Percentiles rank a stretch among this genome's conserved stretches.
Evolutionary conservation across 1,140 invertebrate genomes (phyloP).

Genomic region (Asobara japonica): DNA sequence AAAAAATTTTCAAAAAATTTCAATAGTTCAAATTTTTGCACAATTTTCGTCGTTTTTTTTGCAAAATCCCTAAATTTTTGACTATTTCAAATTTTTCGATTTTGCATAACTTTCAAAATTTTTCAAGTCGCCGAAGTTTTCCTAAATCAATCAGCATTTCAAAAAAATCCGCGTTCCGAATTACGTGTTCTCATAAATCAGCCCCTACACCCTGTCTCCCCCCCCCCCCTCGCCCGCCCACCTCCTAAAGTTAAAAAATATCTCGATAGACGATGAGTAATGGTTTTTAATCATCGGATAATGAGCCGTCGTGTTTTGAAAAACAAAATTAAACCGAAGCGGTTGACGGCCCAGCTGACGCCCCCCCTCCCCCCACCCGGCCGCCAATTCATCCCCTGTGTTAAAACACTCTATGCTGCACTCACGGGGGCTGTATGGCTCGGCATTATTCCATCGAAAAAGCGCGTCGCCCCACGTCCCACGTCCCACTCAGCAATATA

Average conservation of each 20-base stretch:
- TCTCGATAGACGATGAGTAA: conserved; percentile 27
- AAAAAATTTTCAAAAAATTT: too few relatives aligned
- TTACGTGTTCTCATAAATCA: not conserved
- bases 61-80: too few relatives aligned
- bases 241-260: not conserved
- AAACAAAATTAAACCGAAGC: conserved; percentile 36
- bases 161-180: too few relatives aligned
- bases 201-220: too few relatives aligned
- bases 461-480: conserved; percentile 32
- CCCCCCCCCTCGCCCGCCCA: too few relatives aligned
- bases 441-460: conserved; percentile 52
- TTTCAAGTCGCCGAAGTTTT: too few relatives aligned
- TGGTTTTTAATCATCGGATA: conserved; percentile 39
- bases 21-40: too few relatives aligned
- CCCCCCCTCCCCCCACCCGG: not conserved
- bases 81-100: too few relatives aligned
- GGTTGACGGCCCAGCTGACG: conserved; percentile 30
- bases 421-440: conserved; percentile 17
- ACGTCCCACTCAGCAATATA: conserved; percentile 52
- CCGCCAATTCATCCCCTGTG: not conserved
- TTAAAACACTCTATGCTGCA: conserved; percentile 10
- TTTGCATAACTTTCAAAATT: too few relatives aligned
- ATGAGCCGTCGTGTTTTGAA: conserved; percentile 32
- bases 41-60: too few relatives aligned
- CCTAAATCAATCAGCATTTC: too few relatives aligned